Base-by-base conservation (phyloP, 2,797 vertebrate species). In the Channa striata region DNA sequence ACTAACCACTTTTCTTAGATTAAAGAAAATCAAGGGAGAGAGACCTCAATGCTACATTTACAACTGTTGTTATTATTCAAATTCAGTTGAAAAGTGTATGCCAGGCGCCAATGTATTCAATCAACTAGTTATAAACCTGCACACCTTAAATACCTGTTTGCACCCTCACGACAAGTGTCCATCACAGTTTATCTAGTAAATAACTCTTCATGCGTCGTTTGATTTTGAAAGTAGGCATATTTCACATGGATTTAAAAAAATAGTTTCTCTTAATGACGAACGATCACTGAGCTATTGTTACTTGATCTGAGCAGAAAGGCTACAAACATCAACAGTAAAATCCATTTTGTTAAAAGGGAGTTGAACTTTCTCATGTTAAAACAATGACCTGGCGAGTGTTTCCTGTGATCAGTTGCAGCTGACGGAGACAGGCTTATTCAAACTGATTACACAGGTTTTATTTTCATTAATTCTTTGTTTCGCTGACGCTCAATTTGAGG, bases 311-410 rank as follows among this genome's bases (percentile, higher is more conserved):
- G 8, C 12, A 37, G 40, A 47, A 36, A 23, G 14, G n/a, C 12
- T 13, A 33, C 1, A 44, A 36, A 17, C 12, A 37, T 10, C 43
- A 19, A 33, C 3, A 44, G 23, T 13, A 12, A 8, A 71, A 63
- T 33, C n/a, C 10, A 6, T 67, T 30, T 10, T 8, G 2, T 62
- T 36, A 52, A 10, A 52, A 52, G 47, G 36, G 71, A 44, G 59
- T 36, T 46, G 19, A 37, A 39, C 23, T 33, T 50, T 66, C 25
- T 48, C 6, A 11, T 50, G 37, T 67, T 47, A 16, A 84, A 68
- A 81, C 77, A 84, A 73, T 81, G 61, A 50, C 44, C 58, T 88
- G 86, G 72, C 77, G 36, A 20, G 39, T 44, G 23, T 61, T n/a
- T 13, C 7, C 60, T 64, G 23, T 39, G 77, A 69, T 67, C 74